A percentile compares a stretch with the other conserved stretches of the same genome.
phyloP scores from a whole-genome alignment of 1,140 invertebrate genomes.

The Bombus fervidus region DNA sequence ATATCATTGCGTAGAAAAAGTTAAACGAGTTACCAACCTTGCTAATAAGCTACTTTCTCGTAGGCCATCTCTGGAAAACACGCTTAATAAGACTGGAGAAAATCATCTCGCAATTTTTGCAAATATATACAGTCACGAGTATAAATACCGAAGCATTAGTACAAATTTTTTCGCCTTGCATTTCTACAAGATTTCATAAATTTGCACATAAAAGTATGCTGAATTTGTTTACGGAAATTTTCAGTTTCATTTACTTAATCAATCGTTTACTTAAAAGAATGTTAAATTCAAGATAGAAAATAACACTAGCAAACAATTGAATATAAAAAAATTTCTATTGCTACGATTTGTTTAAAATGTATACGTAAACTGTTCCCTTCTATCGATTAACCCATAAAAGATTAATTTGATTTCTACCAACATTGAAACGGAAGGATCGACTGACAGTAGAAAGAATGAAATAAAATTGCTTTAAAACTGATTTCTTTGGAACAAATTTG shows the following conservation, averaged over 20 bases:
- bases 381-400: neutral
- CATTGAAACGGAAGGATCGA: neutral
- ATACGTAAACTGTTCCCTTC: too few species aligned
- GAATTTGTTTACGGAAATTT: too few species aligned
- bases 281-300: too few species aligned
- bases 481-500: neutral
- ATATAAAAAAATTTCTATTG: too few species aligned
- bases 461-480: neutral
- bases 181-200: too few species aligned
- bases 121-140: neutral
- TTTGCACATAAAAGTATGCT: too few species aligned
- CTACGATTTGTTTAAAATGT: too few species aligned
- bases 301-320: too few species aligned
- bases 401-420: neutral
- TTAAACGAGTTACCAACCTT: neutral
- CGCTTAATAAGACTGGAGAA: neutral
- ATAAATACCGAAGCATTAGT: too few species aligned
- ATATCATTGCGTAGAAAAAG: slow-evolving; percentile 1
- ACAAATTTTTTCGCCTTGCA: too few species aligned
- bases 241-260: too few species aligned
- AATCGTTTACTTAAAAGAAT: too few species aligned
- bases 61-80: neutral
- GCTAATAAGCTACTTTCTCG: neutral
- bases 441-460: neutral
- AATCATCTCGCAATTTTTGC: neutral